These are phyloP conservation scores for Burhinus oedicnemus DNA, from an alignment of 2,113 vertebrate genomes.

Conservation along the genomic window DNA sequence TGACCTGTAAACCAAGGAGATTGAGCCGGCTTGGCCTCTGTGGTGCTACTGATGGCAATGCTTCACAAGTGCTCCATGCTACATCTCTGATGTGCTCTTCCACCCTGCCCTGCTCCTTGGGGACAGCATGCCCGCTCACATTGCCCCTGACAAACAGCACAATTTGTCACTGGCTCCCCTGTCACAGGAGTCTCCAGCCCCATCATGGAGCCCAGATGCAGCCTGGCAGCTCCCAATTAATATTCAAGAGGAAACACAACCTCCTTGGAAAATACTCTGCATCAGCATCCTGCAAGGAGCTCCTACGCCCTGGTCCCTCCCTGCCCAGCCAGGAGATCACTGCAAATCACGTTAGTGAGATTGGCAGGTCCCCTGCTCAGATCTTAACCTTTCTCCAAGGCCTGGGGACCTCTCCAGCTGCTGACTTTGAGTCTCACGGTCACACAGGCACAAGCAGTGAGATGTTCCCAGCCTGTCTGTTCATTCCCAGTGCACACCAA, in stretches of 20 bases:
- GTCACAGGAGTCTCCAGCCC: not conserved
- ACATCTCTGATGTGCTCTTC: fast-evolving
- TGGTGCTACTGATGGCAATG: fast-evolving
- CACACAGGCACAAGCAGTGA: not conserved
- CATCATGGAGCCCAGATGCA: not conserved
- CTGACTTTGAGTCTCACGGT: not conserved
- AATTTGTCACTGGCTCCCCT: not conserved
- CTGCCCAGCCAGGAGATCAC: not conserved
- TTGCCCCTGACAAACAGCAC: not conserved
- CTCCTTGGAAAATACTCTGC: not conserved
- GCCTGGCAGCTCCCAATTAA: not conserved
- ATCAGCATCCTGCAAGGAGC: not conserved
- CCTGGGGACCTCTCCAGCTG: not conserved
- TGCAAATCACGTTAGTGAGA: not conserved
- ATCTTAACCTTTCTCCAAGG: not conserved
- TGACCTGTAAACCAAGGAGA: not conserved
- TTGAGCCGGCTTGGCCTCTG: fast-evolving
- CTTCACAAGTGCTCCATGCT: not conserved
- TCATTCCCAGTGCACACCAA: not conserved
- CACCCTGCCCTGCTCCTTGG: not conserved
- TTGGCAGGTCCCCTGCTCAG: not conserved
- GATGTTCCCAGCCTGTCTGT: not conserved
- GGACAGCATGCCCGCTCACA: not conserved
- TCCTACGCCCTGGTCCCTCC: not conserved
- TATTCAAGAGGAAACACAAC: not conserved